These are phyloP conservation scores for Drosophila grimshawi DNA, from an alignment of 1,140 invertebrate species.

Conservation along the genomic window DNA sequence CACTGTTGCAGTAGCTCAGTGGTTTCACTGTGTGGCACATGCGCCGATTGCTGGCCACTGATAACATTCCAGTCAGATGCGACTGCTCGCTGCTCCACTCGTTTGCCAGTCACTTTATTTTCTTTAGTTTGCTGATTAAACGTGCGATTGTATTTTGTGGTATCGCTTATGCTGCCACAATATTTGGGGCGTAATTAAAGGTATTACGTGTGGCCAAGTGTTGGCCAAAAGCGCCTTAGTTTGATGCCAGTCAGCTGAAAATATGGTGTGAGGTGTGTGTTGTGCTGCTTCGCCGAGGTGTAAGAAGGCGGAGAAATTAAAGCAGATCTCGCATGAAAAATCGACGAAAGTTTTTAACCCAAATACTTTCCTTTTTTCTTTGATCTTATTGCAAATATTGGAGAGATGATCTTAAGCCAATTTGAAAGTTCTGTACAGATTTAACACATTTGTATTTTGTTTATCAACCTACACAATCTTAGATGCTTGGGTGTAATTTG, in stretches of 20 bases:
- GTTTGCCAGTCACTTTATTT: slow-evolving; percentile 37
- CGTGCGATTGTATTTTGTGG: slow-evolving; percentile 54
- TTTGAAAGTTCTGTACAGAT: too few species aligned
- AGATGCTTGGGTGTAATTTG: neutral
- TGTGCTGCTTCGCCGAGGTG: slow-evolving; percentile 14
- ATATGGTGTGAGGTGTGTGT: slow-evolving; percentile 17
- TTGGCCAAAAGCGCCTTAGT: slow-evolving; percentile 34
- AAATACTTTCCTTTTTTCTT: neutral
- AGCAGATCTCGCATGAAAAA: neutral
- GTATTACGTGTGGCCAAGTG: slow-evolving; percentile 60
- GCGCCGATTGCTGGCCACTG: slow-evolving; percentile 53
- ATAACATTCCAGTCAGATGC: slow-evolving; percentile 68
- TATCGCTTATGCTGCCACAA: slow-evolving; percentile 52
- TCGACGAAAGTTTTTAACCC: slow-evolving; percentile 9
- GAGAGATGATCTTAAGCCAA: too few species aligned
- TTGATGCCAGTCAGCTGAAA: slow-evolving; percentile 41
- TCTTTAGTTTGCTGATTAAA: slow-evolving; percentile 78
- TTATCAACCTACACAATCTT: too few species aligned
- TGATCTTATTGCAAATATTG: too few species aligned
- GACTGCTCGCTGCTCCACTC: slow-evolving; percentile 12
- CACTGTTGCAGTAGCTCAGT: slow-evolving; percentile 16
- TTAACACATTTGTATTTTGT: too few species aligned
- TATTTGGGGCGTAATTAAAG: slow-evolving; percentile 78
- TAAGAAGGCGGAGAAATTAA: slow-evolving; percentile 17
- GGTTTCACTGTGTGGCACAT: slow-evolving; percentile 42